Conservation (phyloP, 2,888 invertebrate genomes). For the Cybosia mesomella region DNA sequence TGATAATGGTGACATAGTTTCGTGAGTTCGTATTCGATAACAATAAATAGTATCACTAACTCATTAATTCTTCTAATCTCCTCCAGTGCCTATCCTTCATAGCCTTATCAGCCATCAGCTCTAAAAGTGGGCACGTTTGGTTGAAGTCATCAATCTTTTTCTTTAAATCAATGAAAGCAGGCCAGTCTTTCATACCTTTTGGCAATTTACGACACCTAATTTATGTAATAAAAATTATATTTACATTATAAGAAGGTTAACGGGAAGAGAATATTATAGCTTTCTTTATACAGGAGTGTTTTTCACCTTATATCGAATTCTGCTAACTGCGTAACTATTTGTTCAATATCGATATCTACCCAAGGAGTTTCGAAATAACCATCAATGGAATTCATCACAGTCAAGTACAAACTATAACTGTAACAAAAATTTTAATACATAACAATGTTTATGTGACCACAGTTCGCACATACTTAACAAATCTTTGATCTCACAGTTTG, state of each 20-base stretch:
- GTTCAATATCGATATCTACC: constrained; percentile 94
- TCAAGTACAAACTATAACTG: constrained; percentile 89
- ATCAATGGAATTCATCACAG: constrained; percentile 94
- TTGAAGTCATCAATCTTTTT: constrained; percentile 97
- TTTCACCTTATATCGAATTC: constrained; percentile 93
- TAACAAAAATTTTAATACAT: constrained; percentile 31
- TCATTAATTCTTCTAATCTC: constrained; percentile 82
- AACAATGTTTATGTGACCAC: constrained; percentile 15
- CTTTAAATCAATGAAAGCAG: constrained; percentile 94
- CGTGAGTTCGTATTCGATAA: neutral
- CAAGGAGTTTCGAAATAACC: constrained; percentile 95
- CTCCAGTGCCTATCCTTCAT: constrained; percentile 95
- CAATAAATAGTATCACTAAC: constrained; percentile 53
- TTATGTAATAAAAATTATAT: neutral
- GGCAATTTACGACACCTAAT: constrained; percentile 94
- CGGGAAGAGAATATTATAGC: neutral
- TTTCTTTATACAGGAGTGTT: neutral
- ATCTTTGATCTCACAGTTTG: constrained; percentile 89
- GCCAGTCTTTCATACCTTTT: constrained; percentile 95
- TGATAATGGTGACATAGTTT: too few species aligned
- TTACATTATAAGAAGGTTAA: neutral
- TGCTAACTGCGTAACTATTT: constrained; percentile 91
- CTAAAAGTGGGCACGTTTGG: constrained; percentile 94
- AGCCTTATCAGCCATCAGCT: constrained; percentile 95
- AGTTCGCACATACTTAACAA: neutral